Evolutionary conservation across 2,113 vertebrate species (phyloP).

Genomic region (Cisticola juncidis): DNA sequence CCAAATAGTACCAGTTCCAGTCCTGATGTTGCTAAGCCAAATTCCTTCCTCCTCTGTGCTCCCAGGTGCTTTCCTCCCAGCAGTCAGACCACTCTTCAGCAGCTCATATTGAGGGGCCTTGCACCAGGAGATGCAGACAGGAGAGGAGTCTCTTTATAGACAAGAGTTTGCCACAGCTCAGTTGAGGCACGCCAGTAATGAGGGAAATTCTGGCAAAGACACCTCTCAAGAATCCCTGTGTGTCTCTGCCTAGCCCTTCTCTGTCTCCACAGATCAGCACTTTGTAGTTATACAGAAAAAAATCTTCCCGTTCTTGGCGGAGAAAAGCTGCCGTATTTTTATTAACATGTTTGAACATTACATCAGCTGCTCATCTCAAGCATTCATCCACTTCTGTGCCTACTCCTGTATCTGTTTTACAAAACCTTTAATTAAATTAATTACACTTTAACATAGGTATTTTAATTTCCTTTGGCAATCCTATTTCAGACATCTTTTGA

Average conservation of each 20-base stretch:
- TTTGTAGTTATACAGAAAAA: neutral
- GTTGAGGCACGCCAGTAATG: neutral
- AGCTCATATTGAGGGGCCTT: neutral
- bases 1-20: neutral
- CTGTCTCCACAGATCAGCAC: conserved; percentile 5
- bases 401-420: neutral
- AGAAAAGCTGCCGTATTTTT: conserved; percentile 7
- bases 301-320: conserved; percentile 7
- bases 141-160: neutral
- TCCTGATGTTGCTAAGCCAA: neutral
- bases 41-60: neutral
- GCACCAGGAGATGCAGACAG: neutral
- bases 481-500: conserved; percentile 40
- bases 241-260: neutral
- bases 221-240: neutral
- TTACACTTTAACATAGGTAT: neutral
- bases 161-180: neutral
- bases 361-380: conserved; percentile 32
- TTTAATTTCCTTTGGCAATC: conserved; percentile 41
- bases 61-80: neutral
- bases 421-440: conserved; percentile 53
- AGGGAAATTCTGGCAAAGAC: neutral
- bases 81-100: neutral
- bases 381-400: neutral
- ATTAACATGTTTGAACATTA: conserved; percentile 53